A percentile compares a stretch with the other conserved stretches of the same genome.
phyloP scores from a whole-genome alignment of 2,113 vertebrate genomes.

The Spilogale gracilis region DNA sequence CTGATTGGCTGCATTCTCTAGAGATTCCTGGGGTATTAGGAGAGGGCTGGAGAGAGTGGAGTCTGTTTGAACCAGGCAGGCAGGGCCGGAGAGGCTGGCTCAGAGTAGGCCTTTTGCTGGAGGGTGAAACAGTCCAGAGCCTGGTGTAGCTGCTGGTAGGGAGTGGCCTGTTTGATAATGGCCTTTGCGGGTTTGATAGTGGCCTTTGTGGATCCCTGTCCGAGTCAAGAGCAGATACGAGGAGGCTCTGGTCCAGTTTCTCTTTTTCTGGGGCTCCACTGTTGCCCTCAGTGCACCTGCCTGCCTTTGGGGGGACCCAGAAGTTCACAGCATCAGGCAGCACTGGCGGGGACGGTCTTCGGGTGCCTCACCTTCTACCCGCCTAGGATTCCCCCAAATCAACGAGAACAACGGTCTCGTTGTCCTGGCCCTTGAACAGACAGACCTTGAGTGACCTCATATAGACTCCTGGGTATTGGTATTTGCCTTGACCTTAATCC shows the following conservation, averaged over 20 bases:
- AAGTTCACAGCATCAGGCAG: not conserved
- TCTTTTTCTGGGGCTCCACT: not conserved
- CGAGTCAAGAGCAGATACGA: not conserved
- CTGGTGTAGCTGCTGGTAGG: rapidly evolving
- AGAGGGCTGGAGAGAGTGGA: not conserved
- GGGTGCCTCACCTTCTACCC: not conserved
- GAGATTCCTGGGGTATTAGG: not conserved
- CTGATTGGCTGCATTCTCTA: not conserved
- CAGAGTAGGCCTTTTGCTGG: not conserved
- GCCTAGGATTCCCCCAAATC: not conserved
- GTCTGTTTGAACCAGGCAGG: not conserved
- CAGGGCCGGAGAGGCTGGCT: not conserved
- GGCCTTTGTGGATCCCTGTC: not conserved
- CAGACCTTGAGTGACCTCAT: not conserved
- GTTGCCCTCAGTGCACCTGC: not conserved
- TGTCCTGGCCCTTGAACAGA: not conserved
- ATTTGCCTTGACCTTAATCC: slow-evolving; percentile 15
- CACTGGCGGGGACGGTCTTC: not conserved
- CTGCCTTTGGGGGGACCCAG: not conserved
- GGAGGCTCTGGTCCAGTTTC: not conserved
- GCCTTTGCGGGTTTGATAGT: not conserved
- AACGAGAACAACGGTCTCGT: not conserved
- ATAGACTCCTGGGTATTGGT: not conserved
- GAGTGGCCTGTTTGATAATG: not conserved
- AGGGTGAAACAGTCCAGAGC: not conserved